These are phyloP conservation scores for Aspidoscelis tigris DNA, from an alignment of 2,113 vertebrate species.

Conservation along the genomic window DNA sequence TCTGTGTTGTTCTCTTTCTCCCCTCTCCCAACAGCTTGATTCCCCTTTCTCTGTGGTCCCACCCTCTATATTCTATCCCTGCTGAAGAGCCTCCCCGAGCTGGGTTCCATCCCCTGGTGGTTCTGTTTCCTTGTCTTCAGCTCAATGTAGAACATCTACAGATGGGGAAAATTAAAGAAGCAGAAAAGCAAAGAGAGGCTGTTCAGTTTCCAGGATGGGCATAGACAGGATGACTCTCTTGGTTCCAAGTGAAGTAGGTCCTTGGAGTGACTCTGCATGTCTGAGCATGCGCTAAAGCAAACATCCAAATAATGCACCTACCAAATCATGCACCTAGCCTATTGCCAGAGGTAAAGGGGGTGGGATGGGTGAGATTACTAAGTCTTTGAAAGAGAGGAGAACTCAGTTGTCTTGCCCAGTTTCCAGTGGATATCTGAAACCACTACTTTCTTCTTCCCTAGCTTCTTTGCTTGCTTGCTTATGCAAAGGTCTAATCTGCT, in stretches of 20 bases:
- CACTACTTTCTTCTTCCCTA: background rate
- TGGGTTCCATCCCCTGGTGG: background rate
- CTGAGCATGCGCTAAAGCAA: background rate
- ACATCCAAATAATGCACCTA: background rate
- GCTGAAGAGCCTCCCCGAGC: background rate
- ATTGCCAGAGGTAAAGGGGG: too few species aligned
- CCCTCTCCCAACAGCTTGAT: background rate
- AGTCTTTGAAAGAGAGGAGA: background rate
- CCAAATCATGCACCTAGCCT: background rate
- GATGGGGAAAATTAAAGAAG: background rate
- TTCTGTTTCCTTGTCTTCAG: conserved; percentile 20
- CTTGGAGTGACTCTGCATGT: background rate
- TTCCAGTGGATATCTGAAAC: background rate
- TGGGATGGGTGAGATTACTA: background rate
- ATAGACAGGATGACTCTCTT: background rate
- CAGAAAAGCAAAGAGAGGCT: background rate
- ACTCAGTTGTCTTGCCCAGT: background rate
- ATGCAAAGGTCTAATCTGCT: background rate
- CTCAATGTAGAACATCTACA: conserved; percentile 8
- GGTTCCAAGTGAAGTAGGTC: background rate
- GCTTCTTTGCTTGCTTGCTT: background rate
- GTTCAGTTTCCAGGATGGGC: background rate
- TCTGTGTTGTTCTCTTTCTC: background rate
- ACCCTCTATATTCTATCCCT: background rate
- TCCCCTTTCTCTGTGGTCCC: conserved; percentile 4